A percentile compares a stretch with the other conserved stretches of the same genome.
Evolutionary conservation across 2,113 vertebrate species (phyloP).

Genomic region (Xiphorhynchus elegans): DNA sequence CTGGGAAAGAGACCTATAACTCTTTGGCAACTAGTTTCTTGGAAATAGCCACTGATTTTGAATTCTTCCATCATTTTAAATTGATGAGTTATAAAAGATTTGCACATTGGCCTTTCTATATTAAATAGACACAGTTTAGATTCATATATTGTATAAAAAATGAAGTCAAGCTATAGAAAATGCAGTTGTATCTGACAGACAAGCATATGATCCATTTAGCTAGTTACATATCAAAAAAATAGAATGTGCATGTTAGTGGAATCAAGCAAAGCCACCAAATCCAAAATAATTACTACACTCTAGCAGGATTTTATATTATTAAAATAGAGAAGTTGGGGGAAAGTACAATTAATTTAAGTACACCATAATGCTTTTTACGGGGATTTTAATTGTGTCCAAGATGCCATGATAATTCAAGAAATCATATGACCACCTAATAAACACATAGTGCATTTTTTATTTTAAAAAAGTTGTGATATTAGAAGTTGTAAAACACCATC

Average conservation of each 20-base stretch:
- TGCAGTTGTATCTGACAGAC: not conserved
- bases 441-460: not conserved
- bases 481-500: constrained; percentile 31
- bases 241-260: not conserved
- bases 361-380: not conserved
- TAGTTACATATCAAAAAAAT: constrained; percentile 5
- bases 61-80: not conserved
- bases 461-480: not conserved
- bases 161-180: not conserved
- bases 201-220: not conserved
- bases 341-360: not conserved
- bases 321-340: not conserved
- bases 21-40: not conserved
- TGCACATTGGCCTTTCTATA: not conserved
- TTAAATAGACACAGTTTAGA: not conserved
- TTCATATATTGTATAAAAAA: constrained; percentile 7
- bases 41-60: not conserved
- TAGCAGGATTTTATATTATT: not conserved
- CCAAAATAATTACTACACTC: not conserved
- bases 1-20: not conserved
- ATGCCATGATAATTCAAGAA: not conserved
- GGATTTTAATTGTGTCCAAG: not conserved
- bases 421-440: not conserved
- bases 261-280: not conserved
- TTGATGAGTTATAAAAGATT: not conserved